Evolutionary conservation across 2,113 vertebrate genomes (phyloP).

Genomic region (Grus americana): DNA sequence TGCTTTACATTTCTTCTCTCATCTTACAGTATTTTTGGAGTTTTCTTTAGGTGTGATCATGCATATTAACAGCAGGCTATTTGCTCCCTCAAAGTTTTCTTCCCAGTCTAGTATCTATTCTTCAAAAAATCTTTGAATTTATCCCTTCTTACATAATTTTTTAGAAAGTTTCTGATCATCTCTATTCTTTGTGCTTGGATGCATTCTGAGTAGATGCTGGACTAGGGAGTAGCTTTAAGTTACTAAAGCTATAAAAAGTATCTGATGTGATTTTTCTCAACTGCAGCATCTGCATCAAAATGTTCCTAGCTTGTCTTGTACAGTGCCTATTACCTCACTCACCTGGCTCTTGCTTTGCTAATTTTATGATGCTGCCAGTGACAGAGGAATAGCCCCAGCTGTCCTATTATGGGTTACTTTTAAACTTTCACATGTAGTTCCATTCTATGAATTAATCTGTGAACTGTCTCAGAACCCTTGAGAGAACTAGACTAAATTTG

Average conservation of each 20-base stretch:
- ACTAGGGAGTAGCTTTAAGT: not conserved
- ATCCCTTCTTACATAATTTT: not conserved
- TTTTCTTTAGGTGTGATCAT: not conserved
- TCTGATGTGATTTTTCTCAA: not conserved
- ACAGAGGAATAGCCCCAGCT: not conserved
- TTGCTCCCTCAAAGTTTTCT: not conserved
- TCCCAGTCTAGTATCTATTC: not conserved
- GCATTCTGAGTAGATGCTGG: not conserved
- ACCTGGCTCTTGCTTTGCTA: not conserved
- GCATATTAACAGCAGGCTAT: not conserved
- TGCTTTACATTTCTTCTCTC: not conserved
- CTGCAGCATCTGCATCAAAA: not conserved
- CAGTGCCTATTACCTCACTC: not conserved
- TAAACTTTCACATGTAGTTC: not conserved
- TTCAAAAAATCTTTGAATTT: not conserved
- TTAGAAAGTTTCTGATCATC: not conserved
- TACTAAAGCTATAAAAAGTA: not conserved
- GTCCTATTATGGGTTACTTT: not conserved
- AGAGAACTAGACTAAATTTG: not conserved
- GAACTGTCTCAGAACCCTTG: not conserved
- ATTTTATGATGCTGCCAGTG: not conserved
- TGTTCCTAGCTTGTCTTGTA: not conserved
- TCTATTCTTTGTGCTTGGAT: not conserved
- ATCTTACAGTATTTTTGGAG: fast-evolving
- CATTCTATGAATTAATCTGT: not conserved